A percentile compares a stretch with the other conserved stretches of the same genome.
Conservation (phyloP, 2,797 vertebrate genomes). For the Schizopygopsis malacanthus region DNA sequence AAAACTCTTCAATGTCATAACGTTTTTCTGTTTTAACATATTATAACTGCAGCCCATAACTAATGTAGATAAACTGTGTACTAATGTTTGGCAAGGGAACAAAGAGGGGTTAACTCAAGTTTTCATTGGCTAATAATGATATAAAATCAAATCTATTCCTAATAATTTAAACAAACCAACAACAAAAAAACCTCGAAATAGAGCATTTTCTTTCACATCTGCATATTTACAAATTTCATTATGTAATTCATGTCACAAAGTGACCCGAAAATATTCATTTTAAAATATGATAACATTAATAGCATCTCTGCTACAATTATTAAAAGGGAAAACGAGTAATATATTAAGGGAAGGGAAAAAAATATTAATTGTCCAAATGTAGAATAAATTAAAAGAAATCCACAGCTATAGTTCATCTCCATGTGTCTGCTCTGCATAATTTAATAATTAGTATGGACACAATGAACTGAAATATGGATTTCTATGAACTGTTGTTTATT, state of each 20-base stretch:
- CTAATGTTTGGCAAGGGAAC: slow-evolving; percentile 37
- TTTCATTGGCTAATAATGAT: slow-evolving; percentile 42
- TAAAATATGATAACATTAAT: slow-evolving; percentile 43
- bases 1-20: slow-evolving; percentile 9
- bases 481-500: neutral
- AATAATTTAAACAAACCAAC: slow-evolving; percentile 62
- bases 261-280: slow-evolving; percentile 56
- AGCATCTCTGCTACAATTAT: slow-evolving; percentile 39
- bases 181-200: slow-evolving; percentile 56
- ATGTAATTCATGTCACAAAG: slow-evolving; percentile 23
- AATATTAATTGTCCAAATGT: neutral
- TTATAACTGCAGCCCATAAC: slow-evolving; percentile 12
- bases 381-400: slow-evolving; percentile 36
- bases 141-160: slow-evolving; percentile 49
- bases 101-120: slow-evolving; percentile 35
- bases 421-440: neutral
- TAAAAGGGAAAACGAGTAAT: slow-evolving; percentile 63
- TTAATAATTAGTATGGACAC: neutral
- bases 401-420: slow-evolving; percentile 4
- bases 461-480: neutral
- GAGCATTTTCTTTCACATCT: slow-evolving; percentile 60
- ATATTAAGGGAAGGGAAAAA: neutral
- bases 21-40: neutral
- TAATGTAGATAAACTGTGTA: slow-evolving; percentile 25
- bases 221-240: slow-evolving; percentile 56